A percentile compares a stretch with the other conserved stretches of the same genome.
Conservation (phyloP, 2,113 vertebrate species). For the Pristiophorus japonicus region DNA sequence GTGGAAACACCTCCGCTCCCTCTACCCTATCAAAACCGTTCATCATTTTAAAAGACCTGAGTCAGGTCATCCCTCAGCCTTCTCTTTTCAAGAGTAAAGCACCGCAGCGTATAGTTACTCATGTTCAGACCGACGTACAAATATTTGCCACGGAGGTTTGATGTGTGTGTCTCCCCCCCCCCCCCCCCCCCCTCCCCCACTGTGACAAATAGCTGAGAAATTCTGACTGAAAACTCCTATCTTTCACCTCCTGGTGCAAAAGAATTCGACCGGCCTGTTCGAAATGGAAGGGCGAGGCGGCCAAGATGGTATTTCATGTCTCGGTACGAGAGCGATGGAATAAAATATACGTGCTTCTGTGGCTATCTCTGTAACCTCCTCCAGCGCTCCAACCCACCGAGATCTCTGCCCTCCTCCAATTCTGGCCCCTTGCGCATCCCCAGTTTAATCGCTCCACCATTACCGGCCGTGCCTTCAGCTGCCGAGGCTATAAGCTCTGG, state of each 20-base stretch:
- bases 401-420: background rate
- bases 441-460: background rate
- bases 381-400: background rate
- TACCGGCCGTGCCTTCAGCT: background rate
- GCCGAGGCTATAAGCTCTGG: background rate
- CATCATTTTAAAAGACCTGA: background rate
- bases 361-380: background rate
- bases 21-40: background rate
- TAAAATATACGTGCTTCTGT: background rate
- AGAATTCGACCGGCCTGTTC: background rate
- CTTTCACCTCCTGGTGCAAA: constrained; percentile 12
- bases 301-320: background rate
- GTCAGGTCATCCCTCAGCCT: background rate
- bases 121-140: background rate
- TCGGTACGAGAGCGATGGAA: no score
- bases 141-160: background rate
- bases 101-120: background rate
- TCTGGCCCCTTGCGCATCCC: background rate
- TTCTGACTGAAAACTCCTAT: background rate
- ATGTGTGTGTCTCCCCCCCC: background rate
- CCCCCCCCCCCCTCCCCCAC: background rate
- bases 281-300: background rate
- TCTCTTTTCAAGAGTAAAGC: background rate
- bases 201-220: constrained; percentile 1
- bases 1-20: background rate